These are phyloP conservation scores for Synanthedon formicaeformis DNA, from an alignment of 2,888 invertebrate species.

Conservation along the genomic window DNA sequence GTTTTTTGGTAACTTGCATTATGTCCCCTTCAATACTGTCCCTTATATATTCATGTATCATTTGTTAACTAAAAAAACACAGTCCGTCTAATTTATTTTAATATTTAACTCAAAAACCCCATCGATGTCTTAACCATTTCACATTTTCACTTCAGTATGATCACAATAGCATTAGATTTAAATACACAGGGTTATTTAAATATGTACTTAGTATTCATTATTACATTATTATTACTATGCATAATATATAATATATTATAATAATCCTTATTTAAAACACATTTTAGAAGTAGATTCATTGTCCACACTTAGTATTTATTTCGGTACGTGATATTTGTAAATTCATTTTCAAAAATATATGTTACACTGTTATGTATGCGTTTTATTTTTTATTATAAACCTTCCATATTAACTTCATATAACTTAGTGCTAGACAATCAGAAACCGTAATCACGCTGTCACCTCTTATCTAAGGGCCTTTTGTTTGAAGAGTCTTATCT, in stretches of 20 bases:
- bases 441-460: background rate
- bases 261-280: conserved; percentile 2
- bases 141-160: conserved; percentile 2
- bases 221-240: conserved; percentile 10
- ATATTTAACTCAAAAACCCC: background rate
- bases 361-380: conserved; percentile 59
- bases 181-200: conserved; percentile 16
- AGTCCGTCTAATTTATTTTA: background rate
- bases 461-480: background rate
- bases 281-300: background rate
- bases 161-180: conserved; percentile 13
- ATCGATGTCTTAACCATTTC: background rate
- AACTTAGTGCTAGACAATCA: background rate
- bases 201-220: background rate
- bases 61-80: background rate
- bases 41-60: background rate
- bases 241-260: conserved; percentile 16
- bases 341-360: conserved; percentile 64
- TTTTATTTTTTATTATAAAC: conserved; percentile 51
- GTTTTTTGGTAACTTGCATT: conserved; percentile 9
- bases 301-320: conserved; percentile 23
- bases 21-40: background rate
- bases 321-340: conserved; percentile 58
- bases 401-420: background rate
- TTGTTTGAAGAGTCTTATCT: background rate